Evolutionary conservation across 2,797 vertebrate species (phyloP).

Genomic region (Lagocephalus sceleratus): DNA sequence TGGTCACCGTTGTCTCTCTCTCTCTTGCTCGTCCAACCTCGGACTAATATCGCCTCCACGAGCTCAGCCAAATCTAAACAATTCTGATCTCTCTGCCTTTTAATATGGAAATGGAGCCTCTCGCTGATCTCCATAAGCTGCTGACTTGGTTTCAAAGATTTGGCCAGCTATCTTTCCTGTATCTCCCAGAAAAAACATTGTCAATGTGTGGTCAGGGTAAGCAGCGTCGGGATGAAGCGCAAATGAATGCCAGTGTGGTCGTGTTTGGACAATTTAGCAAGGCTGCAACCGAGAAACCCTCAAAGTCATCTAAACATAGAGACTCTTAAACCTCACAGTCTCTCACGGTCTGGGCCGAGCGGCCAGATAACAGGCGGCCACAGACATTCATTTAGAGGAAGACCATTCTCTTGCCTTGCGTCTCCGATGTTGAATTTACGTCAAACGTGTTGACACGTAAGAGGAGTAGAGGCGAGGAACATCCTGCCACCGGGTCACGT

Average conservation of each 20-base stretch:
- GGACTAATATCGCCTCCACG: conserved; percentile 32
- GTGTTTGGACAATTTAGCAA: conserved; percentile 75
- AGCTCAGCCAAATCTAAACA: conserved; percentile 56
- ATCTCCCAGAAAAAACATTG: conserved; percentile 74
- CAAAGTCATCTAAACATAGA: conserved; percentile 71
- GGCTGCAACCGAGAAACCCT: conserved; percentile 64
- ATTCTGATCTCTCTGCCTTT: conserved; percentile 62
- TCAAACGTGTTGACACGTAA: conserved; percentile 1
- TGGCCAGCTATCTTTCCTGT: conserved; percentile 58
- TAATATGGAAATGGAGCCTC: conserved; percentile 64
- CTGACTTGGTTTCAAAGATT: conserved; percentile 71
- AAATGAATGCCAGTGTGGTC: conserved; percentile 75
- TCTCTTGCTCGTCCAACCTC: conserved; percentile 39
- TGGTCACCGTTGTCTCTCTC: conserved; percentile 28
- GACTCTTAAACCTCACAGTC: conserved; percentile 52
- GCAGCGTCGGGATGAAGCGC: conserved; percentile 61
- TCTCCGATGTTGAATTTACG: not conserved
- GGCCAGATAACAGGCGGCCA: conserved; percentile 32
- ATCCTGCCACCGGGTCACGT: too few relatives aligned
- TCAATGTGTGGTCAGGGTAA: conserved; percentile 75
- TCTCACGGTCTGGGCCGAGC: conserved; percentile 59
- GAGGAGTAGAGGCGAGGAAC: too few relatives aligned
- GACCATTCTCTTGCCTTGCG: conserved; percentile 6
- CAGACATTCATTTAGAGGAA: conserved; percentile 32
- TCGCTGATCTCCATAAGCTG: conserved; percentile 62